Conservation (phyloP, 2,113 vertebrate genomes). For the Saiga tatarica region DNA sequence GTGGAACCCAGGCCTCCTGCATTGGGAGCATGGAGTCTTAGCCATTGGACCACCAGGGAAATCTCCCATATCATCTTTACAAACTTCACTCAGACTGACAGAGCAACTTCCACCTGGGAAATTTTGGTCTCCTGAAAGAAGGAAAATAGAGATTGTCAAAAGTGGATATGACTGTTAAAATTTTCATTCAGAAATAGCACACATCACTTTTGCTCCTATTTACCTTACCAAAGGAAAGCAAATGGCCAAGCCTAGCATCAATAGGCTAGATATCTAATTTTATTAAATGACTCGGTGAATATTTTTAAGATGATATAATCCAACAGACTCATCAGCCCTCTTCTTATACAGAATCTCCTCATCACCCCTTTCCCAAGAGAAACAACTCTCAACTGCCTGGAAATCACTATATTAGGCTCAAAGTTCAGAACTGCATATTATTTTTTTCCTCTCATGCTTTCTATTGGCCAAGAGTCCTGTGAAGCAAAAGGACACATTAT, state of each 20-base stretch:
- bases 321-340: not conserved
- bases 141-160: not conserved
- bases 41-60: not conserved
- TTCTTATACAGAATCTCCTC: not conserved
- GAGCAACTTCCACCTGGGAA: not conserved
- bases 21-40: not conserved
- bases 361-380: not conserved
- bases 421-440: not conserved
- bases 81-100: not conserved
- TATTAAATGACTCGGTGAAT: not conserved
- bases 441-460: not conserved
- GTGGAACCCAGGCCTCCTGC: not conserved
- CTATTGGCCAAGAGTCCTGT: not conserved
- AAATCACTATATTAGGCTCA: not conserved
- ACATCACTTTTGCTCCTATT: not conserved
- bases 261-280: not conserved
- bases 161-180: too few relatives aligned
- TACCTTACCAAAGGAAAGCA: not conserved
- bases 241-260: not conserved
- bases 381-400: not conserved
- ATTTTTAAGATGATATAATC: not conserved
- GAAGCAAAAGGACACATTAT: not conserved
- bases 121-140: not conserved
- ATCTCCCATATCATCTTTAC: not conserved
- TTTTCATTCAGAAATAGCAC: not conserved